phyloP scores from a whole-genome alignment of 1,140 invertebrate species.

The Drosophila melanogaster region DNA sequence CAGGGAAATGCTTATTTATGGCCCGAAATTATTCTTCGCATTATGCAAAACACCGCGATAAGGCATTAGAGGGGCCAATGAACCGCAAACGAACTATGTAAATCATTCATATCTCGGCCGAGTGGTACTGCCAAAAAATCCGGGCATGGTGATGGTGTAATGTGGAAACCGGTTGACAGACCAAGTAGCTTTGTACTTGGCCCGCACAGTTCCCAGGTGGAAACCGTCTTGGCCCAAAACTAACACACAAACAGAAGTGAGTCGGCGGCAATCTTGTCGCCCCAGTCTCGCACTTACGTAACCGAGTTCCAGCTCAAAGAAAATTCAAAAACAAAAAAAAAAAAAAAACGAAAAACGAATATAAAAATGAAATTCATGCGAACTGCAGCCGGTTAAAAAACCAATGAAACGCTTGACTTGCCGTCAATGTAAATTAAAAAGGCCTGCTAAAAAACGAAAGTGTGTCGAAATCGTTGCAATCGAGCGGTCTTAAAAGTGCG shows the following conservation, averaged over 20 bases:
- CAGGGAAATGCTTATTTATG: constrained; percentile 53
- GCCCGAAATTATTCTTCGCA: constrained; percentile 63
- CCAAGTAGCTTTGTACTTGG: constrained; percentile 52
- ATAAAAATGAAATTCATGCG: constrained; percentile 32
- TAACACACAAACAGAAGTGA: constrained; percentile 64
- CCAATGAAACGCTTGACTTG: constrained; percentile 39
- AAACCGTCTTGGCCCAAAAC: constrained; percentile 58
- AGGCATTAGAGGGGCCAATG: constrained; percentile 70
- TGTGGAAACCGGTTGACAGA: constrained; percentile 67
- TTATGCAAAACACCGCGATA: constrained; percentile 71
- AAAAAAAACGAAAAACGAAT: constrained; percentile 2
- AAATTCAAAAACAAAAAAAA: not conserved
- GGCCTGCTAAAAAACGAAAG: constrained; percentile 38
- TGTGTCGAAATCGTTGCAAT: constrained; percentile 37
- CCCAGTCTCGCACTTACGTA: constrained; percentile 57
- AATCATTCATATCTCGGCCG: constrained; percentile 66
- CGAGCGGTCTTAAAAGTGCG: constrained; percentile 34
- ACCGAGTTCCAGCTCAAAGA: constrained; percentile 18
- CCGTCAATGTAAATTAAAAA: constrained; percentile 38
- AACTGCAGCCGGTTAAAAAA: constrained; percentile 30
- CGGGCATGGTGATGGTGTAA: constrained; percentile 36
- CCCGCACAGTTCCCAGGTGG: constrained; percentile 43
- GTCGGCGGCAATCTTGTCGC: constrained; percentile 58
- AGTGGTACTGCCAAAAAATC: constrained; percentile 59
- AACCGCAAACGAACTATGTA: constrained; percentile 64